A percentile compares a stretch with the other conserved stretches of the same genome.
phyloP scores from a whole-genome alignment of 2,888 invertebrate genomes.

The Amphipoea lucens region DNA sequence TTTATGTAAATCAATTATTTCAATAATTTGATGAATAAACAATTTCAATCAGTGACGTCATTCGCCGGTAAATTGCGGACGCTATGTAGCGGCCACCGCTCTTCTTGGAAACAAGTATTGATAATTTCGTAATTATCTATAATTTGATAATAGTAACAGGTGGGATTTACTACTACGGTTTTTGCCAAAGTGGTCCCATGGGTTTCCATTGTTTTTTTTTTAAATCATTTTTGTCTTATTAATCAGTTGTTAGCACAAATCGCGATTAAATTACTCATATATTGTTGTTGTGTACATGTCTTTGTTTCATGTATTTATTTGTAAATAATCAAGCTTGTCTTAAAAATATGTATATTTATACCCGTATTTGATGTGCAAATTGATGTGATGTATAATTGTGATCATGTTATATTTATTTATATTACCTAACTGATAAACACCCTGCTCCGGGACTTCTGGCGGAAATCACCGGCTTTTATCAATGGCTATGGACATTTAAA shows the following conservation, averaged over 20 bases:
- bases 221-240: not conserved
- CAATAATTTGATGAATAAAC: too few species aligned
- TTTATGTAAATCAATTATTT: too few species aligned
- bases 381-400: not conserved
- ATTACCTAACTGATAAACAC: slow-evolving; percentile 1
- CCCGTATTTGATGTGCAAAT: slow-evolving; percentile 23
- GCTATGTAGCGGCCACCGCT: not conserved
- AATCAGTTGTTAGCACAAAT: slow-evolving; percentile 11
- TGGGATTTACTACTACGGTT: not conserved
- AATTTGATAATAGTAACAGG: not conserved
- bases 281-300: not conserved
- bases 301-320: slow-evolving; percentile 27
- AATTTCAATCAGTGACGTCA: not conserved
- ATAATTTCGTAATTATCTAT: slow-evolving; percentile 16
- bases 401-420: not conserved
- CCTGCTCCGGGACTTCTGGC: not conserved
- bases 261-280: not conserved
- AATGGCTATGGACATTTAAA: not conserved
- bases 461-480: not conserved
- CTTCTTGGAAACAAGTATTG: not conserved
- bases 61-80: not conserved
- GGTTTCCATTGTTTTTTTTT: not conserved
- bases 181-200: slow-evolving; percentile 1
- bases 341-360: slow-evolving; percentile 15
- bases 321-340: slow-evolving; percentile 32